These are phyloP conservation scores for Chauna torquata DNA, from an alignment of 2,113 vertebrate species.

Conservation along the genomic window DNA sequence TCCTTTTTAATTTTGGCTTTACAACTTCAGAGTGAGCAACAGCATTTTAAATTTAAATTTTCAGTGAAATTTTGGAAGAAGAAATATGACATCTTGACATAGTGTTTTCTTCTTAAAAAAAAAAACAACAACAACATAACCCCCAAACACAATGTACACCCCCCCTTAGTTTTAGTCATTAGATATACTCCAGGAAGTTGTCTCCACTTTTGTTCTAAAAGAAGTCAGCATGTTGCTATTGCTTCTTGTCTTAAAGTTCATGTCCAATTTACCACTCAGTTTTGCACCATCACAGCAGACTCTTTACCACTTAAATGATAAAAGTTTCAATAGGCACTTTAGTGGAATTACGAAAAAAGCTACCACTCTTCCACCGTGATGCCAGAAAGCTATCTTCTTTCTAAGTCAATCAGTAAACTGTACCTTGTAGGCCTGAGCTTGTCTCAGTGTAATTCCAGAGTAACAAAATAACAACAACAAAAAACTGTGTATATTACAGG, in stretches of 20 bases:
- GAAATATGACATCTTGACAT: slow-evolving; percentile 36
- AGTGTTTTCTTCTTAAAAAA: slow-evolving; percentile 28
- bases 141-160: neutral
- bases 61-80: slow-evolving; percentile 56
- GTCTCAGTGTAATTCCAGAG: slow-evolving; percentile 77
- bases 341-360: slow-evolving; percentile 86
- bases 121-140: neutral
- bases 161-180: slow-evolving; percentile 5
- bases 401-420: slow-evolving; percentile 67
- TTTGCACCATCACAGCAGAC: slow-evolving; percentile 69
- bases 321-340: slow-evolving; percentile 85
- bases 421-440: slow-evolving; percentile 76
- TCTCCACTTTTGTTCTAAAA: slow-evolving; percentile 45
- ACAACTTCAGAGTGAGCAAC: slow-evolving; percentile 52
- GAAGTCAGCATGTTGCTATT: slow-evolving; percentile 73
- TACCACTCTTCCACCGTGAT: slow-evolving; percentile 81
- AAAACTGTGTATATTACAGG: slow-evolving; percentile 56
- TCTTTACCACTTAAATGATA: slow-evolving; percentile 71
- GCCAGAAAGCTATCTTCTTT: slow-evolving; percentile 75
- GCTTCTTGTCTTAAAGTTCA: slow-evolving; percentile 65
- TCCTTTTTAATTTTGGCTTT: slow-evolving; percentile 52
- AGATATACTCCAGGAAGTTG: slow-evolving; percentile 36
- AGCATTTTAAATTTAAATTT: slow-evolving; percentile 29
- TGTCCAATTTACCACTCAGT: slow-evolving; percentile 33
- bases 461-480: slow-evolving; percentile 66